phyloP scores from a whole-genome alignment of 2,797 vertebrate genomes.

The Microctenopoma steveboyesi region DNA sequence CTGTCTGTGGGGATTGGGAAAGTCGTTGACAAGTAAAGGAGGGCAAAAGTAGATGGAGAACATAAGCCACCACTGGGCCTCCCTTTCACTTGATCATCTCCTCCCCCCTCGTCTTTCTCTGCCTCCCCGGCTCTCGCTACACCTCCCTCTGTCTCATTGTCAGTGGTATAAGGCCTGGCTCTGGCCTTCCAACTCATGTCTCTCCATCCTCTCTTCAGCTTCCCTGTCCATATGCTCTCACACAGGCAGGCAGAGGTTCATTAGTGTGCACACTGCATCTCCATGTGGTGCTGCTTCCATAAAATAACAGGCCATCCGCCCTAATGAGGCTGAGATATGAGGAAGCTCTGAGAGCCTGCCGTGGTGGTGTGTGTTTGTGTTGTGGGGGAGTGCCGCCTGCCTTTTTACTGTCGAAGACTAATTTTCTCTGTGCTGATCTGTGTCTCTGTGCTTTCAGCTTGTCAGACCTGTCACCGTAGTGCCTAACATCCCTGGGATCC shows the following conservation, averaged over 20 bases:
- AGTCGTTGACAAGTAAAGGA: constrained; percentile 65
- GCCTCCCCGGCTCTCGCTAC: constrained; percentile 13
- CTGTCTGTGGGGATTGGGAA: constrained; percentile 67
- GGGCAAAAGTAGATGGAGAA: constrained; percentile 66
- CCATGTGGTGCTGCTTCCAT: constrained; percentile 79
- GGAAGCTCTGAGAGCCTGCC: constrained; percentile 66
- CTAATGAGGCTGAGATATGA: constrained; percentile 88
- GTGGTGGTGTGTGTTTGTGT: constrained; percentile 39
- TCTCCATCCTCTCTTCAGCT: constrained; percentile 74
- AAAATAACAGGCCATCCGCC: constrained; percentile 83
- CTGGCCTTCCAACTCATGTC: constrained; percentile 73
- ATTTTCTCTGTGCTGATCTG: constrained; percentile 74
- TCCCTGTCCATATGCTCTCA: constrained; percentile 82
- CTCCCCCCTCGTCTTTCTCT: neutral
- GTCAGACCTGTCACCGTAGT: constrained; percentile 99
- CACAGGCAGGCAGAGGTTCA: constrained; percentile 83
- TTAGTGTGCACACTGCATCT: constrained; percentile 81
- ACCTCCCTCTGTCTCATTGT: constrained; percentile 59
- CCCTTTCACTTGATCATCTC: constrained; percentile 54
- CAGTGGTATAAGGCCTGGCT: constrained; percentile 62
- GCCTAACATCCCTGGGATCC: constrained; percentile 98
- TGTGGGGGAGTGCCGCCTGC: constrained; percentile 35
- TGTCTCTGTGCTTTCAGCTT: constrained; percentile 87
- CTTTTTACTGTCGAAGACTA: constrained; percentile 64
- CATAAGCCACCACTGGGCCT: constrained; percentile 60